Conservation (phyloP, 1,140 invertebrate genomes). For the Pollicipes pollicipes region DNA sequence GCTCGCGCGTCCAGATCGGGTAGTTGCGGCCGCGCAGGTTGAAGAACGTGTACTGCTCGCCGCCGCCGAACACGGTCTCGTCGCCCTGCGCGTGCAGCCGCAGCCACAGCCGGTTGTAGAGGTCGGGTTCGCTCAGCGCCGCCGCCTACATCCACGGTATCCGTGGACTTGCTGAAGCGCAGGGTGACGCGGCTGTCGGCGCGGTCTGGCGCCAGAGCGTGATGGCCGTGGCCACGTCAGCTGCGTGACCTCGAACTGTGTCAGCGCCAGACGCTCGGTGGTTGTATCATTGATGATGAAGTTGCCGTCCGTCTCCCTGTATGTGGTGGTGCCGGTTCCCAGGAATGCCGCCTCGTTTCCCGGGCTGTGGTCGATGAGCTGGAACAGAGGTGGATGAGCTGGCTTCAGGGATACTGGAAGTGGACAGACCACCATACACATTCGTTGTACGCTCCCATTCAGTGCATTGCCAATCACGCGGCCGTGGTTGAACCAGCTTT, state of each 20-base stretch:
- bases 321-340: conserved; percentile 9
- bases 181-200: background rate
- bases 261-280: background rate
- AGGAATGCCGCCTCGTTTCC: background rate
- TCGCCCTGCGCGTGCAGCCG: conserved; percentile 12
- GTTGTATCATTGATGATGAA: background rate
- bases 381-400: background rate
- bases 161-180: background rate
- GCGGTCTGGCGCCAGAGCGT: background rate
- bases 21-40: conserved; percentile 23
- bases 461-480: too few relatives aligned
- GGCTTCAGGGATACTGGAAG: too few relatives aligned
- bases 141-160: background rate
- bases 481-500: too few relatives aligned
- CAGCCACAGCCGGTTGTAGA: conserved; percentile 15
- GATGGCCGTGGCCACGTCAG: background rate
- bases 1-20: conserved; percentile 26
- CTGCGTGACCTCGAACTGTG: background rate
- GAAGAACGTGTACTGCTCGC: conserved; percentile 25
- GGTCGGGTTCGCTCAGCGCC: background rate
- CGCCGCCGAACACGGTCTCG: conserved; percentile 24
- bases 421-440: too few relatives aligned
- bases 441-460: too few relatives aligned
- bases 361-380: background rate
- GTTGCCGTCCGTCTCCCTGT: background rate